phyloP scores from a whole-genome alignment of 2,888 invertebrate genomes.

The Holacanthella duospinosa region DNA sequence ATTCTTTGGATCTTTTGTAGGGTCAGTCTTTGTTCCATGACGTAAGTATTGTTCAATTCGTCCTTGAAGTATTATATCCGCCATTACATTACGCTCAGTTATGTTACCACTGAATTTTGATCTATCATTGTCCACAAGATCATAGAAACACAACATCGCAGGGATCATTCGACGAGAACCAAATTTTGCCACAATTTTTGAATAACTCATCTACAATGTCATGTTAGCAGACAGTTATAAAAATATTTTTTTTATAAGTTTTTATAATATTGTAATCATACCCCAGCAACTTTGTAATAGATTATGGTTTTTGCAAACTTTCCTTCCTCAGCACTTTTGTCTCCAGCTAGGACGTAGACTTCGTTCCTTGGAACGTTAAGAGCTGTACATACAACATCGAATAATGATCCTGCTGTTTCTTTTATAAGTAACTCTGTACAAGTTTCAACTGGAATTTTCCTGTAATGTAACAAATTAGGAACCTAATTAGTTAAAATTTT shows the following conservation, averaged over 20 bases:
- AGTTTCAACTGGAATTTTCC: slow-evolving; percentile 29
- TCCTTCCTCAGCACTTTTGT: slow-evolving; percentile 33
- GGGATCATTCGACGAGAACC: slow-evolving; percentile 34
- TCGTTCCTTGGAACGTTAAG: slow-evolving; percentile 31
- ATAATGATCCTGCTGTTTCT: slow-evolving; percentile 26
- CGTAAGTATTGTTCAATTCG: slow-evolving; percentile 33
- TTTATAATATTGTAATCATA: slow-evolving; percentile 11
- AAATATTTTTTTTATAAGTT: background rate
- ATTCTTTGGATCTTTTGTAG: slow-evolving; percentile 24
- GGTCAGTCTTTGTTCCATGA: slow-evolving; percentile 23
- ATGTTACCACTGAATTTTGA: slow-evolving; percentile 29
- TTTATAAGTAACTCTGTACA: slow-evolving; percentile 29
- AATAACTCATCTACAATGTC: slow-evolving; percentile 26
- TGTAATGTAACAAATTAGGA: slow-evolving; percentile 12
- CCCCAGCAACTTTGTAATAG: slow-evolving; percentile 36
- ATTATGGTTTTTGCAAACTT: slow-evolving; percentile 36
- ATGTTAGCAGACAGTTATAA: background rate
- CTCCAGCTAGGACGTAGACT: slow-evolving; percentile 34
- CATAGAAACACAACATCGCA: slow-evolving; percentile 36
- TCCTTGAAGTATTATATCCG: slow-evolving; percentile 29
- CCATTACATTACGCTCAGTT: slow-evolving; percentile 30
- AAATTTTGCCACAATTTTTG: slow-evolving; percentile 36
- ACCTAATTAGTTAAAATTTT: background rate
- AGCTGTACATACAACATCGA: slow-evolving; percentile 33
- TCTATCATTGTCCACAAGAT: slow-evolving; percentile 34